Evolutionary conservation across 2,113 vertebrate species (phyloP).

Genomic region (Leptosomus discolor): DNA sequence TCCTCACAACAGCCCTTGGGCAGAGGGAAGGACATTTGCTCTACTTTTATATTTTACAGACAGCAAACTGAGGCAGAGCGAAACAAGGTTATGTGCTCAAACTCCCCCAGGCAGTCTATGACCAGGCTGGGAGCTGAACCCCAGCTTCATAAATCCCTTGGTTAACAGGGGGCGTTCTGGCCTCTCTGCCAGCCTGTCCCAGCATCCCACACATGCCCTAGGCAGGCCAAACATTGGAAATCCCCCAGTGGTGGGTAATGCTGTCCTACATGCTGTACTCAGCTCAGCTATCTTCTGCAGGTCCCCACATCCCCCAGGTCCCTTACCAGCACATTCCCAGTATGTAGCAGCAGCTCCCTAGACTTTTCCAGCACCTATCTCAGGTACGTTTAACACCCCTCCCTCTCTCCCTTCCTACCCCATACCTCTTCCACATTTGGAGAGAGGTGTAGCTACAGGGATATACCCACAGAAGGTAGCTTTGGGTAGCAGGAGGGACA

Average conservation of each 20-base stretch:
- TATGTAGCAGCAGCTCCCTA: neutral
- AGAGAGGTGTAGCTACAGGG: neutral
- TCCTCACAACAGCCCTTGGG: accelerated
- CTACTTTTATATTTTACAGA: neutral
- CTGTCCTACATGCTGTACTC: neutral
- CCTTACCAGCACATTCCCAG: neutral
- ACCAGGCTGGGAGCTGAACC: neutral
- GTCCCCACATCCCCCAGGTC: neutral
- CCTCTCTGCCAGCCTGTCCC: neutral
- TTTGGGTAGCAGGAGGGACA: neutral
- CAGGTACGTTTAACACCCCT: neutral
- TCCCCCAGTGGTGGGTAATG: accelerated
- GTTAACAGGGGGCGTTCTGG: accelerated
- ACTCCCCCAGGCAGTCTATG: neutral
- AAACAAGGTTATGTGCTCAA: neutral
- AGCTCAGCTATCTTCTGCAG: neutral
- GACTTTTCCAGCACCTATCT: neutral
- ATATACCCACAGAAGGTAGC: neutral
- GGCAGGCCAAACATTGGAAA: accelerated
- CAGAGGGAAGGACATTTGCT: neutral
- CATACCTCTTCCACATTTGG: neutral
- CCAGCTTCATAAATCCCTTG: neutral
- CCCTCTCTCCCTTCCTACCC: neutral
- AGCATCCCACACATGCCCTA: neutral
- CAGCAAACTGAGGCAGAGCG: neutral